A percentile compares a stretch with the other conserved stretches of the same genome.
phyloP scores from a whole-genome alignment of 2,797 vertebrate species.

The Danio aesculapii region DNA sequence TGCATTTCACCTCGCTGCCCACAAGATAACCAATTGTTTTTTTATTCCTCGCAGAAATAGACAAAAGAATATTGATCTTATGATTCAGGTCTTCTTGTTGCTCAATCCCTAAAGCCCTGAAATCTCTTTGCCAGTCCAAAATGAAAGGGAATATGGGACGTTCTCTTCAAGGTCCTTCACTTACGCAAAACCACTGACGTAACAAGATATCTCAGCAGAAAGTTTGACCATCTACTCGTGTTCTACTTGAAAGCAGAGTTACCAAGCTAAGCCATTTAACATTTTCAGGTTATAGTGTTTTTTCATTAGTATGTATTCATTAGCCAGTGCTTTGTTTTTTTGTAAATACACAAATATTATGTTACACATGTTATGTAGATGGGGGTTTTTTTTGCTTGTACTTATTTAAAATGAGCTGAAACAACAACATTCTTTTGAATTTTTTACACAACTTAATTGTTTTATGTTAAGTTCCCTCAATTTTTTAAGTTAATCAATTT shows the following conservation, averaged over 20 bases:
- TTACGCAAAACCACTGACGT: slow-evolving; percentile 8
- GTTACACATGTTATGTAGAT: too few relatives aligned
- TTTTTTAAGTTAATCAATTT: too few relatives aligned
- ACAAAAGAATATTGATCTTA: slow-evolving; percentile 54
- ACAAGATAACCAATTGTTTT: slow-evolving; percentile 49
- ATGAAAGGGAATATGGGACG: slow-evolving; percentile 16
- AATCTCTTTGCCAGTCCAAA: slow-evolving; percentile 19
- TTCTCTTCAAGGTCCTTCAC: slow-evolving; percentile 20
- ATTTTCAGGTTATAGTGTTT: too few relatives aligned
- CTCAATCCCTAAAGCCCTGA: slow-evolving; percentile 29
- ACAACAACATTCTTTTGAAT: too few relatives aligned
- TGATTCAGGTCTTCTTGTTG: slow-evolving; percentile 55
- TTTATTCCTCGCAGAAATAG: slow-evolving; percentile 45
- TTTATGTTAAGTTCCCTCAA: too few relatives aligned
- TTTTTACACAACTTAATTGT: too few relatives aligned
- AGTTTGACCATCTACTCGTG: not conserved
- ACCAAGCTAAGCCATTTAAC: too few relatives aligned
- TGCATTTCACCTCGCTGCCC: slow-evolving; percentile 34
- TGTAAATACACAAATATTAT: too few relatives aligned
- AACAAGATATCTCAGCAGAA: slow-evolving; percentile 3
- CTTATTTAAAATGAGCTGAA: too few relatives aligned
- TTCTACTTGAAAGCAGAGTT: not conserved
- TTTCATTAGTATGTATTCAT: too few relatives aligned
- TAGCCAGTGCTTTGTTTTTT: too few relatives aligned
- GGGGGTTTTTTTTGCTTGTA: too few relatives aligned